Evolutionary conservation across 2,797 vertebrate species (phyloP).

Genomic region (Pelobates cultripes): DNA sequence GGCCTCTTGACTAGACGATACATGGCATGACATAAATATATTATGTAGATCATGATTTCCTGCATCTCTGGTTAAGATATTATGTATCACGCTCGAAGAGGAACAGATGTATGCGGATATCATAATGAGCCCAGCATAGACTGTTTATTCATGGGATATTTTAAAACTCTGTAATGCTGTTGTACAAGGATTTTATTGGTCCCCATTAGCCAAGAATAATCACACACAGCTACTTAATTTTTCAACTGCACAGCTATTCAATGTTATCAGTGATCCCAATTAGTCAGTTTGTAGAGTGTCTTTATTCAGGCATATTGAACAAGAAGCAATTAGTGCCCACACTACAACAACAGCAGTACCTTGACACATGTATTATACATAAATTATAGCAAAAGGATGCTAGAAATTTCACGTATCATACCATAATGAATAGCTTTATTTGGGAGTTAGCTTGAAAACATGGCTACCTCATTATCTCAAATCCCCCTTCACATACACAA

Average conservation of each 20-base stretch:
- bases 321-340: constrained; percentile 48
- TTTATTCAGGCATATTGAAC: constrained; percentile 48
- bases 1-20: too few relatives aligned
- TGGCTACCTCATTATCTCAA: background rate
- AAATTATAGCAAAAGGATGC: constrained; percentile 25
- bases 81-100: too few relatives aligned
- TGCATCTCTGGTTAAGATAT: too few relatives aligned
- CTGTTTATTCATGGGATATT: constrained; percentile 53
- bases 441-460: background rate
- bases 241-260: constrained; percentile 47
- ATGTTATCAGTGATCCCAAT: constrained; percentile 62
- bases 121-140: background rate
- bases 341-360: constrained; percentile 45
- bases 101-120: too few relatives aligned
- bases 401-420: constrained; percentile 38
- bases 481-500: background rate
- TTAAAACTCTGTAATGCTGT: constrained; percentile 55
- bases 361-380: constrained; percentile 50
- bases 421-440: constrained; percentile 17
- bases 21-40: too few relatives aligned
- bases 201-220: constrained; percentile 54
- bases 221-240: constrained; percentile 52
- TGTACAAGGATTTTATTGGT: constrained; percentile 22
- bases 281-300: constrained; percentile 58
- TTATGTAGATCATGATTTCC: too few relatives aligned